phyloP scores from a whole-genome alignment of 2,113 vertebrate species.

The Opisthocomus hoazin region DNA sequence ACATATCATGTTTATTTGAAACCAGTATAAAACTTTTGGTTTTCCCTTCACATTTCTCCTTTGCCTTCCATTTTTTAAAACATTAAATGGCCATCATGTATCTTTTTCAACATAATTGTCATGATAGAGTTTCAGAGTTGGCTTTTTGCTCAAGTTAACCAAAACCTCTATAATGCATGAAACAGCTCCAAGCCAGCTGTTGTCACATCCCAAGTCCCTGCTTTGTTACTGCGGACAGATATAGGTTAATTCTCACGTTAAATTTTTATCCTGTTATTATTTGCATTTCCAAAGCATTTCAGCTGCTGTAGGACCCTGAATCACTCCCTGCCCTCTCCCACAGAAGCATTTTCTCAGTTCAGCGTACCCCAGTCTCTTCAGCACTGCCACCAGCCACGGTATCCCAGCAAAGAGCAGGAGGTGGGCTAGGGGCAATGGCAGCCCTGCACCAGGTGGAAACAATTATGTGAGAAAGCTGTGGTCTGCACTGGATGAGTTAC shows the following conservation, averaged over 20 bases:
- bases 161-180: neutral
- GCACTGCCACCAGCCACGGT: accelerated
- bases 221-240: neutral
- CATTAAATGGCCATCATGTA: neutral
- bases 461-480: constrained; percentile 12
- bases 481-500: constrained; percentile 2
- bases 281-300: neutral
- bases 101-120: neutral
- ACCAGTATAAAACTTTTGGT: neutral
- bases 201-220: neutral
- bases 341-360: neutral
- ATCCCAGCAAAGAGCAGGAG: neutral
- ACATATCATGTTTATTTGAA: neutral
- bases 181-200: accelerated
- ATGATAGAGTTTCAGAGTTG: neutral
- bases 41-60: neutral
- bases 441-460: constrained; percentile 43
- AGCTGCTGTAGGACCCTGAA: neutral
- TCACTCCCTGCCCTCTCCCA: neutral
- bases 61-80: neutral
- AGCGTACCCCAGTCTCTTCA: accelerated
- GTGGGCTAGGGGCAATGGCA: neutral
- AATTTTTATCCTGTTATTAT: neutral
- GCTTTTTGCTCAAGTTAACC: neutral
- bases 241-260: neutral